phyloP scores from a whole-genome alignment of 1,140 invertebrate species.

The Bombus confusus region DNA sequence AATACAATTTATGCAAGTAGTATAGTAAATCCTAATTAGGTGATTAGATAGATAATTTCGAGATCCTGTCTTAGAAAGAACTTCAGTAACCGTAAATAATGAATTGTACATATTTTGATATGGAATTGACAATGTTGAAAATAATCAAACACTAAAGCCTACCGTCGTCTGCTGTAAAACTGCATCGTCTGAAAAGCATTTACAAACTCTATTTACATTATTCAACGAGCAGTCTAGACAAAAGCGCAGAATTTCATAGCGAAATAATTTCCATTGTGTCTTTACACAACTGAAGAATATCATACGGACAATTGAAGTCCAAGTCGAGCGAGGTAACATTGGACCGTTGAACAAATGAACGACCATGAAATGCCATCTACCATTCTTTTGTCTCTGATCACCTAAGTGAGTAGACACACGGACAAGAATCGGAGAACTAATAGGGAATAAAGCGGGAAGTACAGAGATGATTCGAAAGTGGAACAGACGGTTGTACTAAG shows the following conservation, averaged over 20 bases:
- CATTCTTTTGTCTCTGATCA: background rate
- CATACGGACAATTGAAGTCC: background rate
- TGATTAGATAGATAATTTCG: background rate
- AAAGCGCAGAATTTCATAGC: background rate
- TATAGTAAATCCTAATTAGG: background rate
- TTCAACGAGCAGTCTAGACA: background rate
- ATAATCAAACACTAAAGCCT: background rate
- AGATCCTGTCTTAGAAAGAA: background rate
- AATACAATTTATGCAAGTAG: too few relatives aligned
- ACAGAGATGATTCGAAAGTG: slow-evolving; percentile 35
- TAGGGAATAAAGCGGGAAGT: slow-evolving; percentile 13
- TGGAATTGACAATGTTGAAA: background rate
- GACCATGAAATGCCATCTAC: background rate
- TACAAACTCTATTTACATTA: background rate
- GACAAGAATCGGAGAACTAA: background rate
- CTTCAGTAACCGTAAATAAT: too few relatives aligned
- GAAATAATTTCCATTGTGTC: background rate
- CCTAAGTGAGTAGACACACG: too few relatives aligned
- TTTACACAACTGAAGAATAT: background rate
- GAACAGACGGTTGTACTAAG: background rate
- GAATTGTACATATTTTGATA: background rate
- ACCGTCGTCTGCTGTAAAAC: background rate
- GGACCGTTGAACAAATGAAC: background rate
- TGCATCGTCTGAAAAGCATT: background rate
- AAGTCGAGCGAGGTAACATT: too few relatives aligned